phyloP scores from a whole-genome alignment of 2,888 invertebrate genomes.

The Thecophora atra region DNA sequence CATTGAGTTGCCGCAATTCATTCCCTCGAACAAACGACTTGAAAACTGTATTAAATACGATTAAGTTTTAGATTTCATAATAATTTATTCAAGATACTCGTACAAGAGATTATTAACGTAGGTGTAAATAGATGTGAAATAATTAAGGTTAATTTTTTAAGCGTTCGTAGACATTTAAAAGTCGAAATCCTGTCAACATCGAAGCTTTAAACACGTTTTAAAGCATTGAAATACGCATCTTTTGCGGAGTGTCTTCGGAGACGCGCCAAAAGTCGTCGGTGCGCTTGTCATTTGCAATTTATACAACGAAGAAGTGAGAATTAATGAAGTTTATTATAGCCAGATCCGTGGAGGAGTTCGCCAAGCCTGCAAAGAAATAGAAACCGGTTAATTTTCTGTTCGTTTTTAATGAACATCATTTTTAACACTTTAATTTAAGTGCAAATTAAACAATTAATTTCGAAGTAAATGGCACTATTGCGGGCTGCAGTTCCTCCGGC shows the following conservation, averaged over 20 bases:
- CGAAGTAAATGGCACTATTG: too few relatives aligned
- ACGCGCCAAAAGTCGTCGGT: too few relatives aligned
- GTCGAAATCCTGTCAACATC: too few relatives aligned
- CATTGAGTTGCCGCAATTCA: neutral
- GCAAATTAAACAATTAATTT: neutral
- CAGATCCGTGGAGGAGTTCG: too few relatives aligned
- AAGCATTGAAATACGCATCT: neutral
- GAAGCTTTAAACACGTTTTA: too few relatives aligned
- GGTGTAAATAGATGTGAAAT: constrained; percentile 1
- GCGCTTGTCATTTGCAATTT: too few relatives aligned
- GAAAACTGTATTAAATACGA: neutral
- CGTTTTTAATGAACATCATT: neutral
- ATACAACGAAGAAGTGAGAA: too few relatives aligned
- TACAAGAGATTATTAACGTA: neutral
- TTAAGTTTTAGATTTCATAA: neutral
- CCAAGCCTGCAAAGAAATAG: too few relatives aligned
- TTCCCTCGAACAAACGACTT: neutral
- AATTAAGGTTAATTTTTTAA: constrained; percentile 1
- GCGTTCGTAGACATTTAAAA: neutral
- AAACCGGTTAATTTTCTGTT: too few relatives aligned
- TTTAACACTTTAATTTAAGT: constrained; percentile 3
- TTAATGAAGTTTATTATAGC: too few relatives aligned
- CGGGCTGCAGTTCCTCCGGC: neutral
- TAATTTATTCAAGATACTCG: neutral
- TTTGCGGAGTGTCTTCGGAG: too few relatives aligned